These are phyloP conservation scores for Coptodon bakossiorum DNA, from an alignment of 2,113 vertebrate genomes.

Conservation along the genomic window DNA sequence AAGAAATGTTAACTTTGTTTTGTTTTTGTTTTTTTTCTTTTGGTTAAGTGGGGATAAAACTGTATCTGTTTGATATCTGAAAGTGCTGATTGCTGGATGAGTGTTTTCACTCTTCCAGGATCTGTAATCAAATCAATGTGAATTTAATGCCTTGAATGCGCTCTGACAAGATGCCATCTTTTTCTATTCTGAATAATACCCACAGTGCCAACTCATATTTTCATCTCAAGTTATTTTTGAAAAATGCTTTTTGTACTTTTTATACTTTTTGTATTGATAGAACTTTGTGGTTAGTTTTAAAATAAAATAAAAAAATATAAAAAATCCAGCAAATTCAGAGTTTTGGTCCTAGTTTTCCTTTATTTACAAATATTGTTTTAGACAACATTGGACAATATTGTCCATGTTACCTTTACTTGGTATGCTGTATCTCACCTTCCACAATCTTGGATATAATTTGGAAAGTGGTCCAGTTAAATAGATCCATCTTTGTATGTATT, in stretches of 20 bases:
- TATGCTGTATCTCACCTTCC: background rate
- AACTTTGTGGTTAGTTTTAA: constrained; percentile 56
- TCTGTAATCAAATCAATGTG: constrained; percentile 38
- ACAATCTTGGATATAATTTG: background rate
- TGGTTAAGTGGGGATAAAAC: background rate
- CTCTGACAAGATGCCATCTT: constrained; percentile 24
- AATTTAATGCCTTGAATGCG: constrained; percentile 45
- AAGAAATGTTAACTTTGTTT: background rate
- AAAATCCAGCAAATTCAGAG: background rate
- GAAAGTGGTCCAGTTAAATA: background rate
- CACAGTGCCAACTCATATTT: constrained; percentile 46
- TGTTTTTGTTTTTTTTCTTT: background rate
- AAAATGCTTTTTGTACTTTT: constrained; percentile 56
- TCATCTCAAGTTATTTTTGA: constrained; percentile 63
- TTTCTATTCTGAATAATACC: constrained; percentile 43
- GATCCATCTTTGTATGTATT: background rate
- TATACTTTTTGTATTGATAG: constrained; percentile 64
- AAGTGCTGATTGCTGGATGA: background rate
- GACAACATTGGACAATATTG: background rate
- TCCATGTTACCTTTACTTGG: background rate
- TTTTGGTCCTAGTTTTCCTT: background rate
- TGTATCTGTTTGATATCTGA: background rate
- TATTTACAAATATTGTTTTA: background rate
- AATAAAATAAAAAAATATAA: too few species aligned
- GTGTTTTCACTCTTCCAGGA: background rate